Evolutionary conservation across 2,888 invertebrate genomes (phyloP).

Genomic region (Bhutanitis thaidina): DNA sequence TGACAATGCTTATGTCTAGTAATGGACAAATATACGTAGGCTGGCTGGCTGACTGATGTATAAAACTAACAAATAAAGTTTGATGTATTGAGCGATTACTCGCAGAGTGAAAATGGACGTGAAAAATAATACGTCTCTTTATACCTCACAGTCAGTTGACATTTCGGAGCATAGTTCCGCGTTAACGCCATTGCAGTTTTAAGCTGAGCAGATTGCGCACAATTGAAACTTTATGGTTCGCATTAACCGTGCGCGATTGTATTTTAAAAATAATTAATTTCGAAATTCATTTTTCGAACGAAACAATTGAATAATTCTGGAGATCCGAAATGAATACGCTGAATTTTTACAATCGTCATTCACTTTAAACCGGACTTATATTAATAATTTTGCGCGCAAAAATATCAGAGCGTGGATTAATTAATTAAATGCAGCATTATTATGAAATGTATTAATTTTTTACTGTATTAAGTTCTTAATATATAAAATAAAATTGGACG

Average conservation of each 20-base stretch:
- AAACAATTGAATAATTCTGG: constrained; percentile 14
- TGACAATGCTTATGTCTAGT: too few species aligned
- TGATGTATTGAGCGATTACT: not conserved
- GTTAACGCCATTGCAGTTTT: constrained; percentile 23
- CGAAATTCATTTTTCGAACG: constrained; percentile 13
- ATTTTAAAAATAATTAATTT: constrained; percentile 28
- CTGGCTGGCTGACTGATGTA: too few species aligned
- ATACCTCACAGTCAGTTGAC: constrained; percentile 39
- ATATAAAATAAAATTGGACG: too few species aligned
- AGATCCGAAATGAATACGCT: not conserved
- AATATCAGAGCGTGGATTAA: not conserved
- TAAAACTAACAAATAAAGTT: not conserved
- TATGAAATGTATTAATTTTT: not conserved
- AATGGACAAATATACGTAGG: too few species aligned
- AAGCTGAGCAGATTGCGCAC: constrained; percentile 27
- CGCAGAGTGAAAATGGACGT: not conserved
- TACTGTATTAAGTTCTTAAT: too few species aligned
- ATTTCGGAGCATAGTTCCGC: constrained; percentile 17
- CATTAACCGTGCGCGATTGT: constrained; percentile 29
- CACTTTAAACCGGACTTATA: constrained; percentile 8
- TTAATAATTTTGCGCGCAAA: constrained; percentile 6
- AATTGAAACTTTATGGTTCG: constrained; percentile 32
- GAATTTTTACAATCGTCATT: constrained; percentile 13
- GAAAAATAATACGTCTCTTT: constrained; percentile 30
- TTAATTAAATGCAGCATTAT: constrained; percentile 8